Conservation (phyloP, 2,888 invertebrate genomes). For the Gortyna flavago region DNA sequence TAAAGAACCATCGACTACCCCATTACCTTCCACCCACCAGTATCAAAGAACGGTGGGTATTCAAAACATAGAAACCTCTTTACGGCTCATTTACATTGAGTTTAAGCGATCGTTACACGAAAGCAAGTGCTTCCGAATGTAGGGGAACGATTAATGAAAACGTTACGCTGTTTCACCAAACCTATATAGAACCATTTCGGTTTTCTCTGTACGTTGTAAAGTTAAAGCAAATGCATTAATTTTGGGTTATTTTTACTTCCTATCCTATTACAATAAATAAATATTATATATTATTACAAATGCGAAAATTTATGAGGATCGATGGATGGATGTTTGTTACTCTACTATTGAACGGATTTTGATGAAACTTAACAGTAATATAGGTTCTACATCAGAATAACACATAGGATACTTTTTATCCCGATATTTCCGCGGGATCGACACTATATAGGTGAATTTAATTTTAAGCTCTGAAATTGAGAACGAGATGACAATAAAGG, state of each 20-base stretch:
- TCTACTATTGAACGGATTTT: no score
- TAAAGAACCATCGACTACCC: slow-evolving; percentile 29
- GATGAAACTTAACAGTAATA: no score
- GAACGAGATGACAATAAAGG: neutral
- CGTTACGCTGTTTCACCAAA: slow-evolving; percentile 48
- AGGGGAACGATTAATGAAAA: slow-evolving; percentile 64
- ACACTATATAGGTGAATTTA: neutral
- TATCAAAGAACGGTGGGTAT: slow-evolving; percentile 37
- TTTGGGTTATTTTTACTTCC: slow-evolving; percentile 11
- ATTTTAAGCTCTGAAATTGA: neutral
- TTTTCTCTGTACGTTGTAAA: slow-evolving; percentile 28
- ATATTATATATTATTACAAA: no score
- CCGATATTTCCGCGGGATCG: no score
- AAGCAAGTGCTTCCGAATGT: slow-evolving; percentile 49
- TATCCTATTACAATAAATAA: no score
- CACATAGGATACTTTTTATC: no score
- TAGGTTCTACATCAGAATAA: no score
- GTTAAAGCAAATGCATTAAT: slow-evolving; percentile 43
- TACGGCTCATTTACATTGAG: slow-evolving; percentile 57
- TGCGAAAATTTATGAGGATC: no score
- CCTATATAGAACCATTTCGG: slow-evolving; percentile 53
- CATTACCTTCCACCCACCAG: slow-evolving; percentile 16
- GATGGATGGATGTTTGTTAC: no score
- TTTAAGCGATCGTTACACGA: slow-evolving; percentile 51
- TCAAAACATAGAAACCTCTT: slow-evolving; percentile 55